These are phyloP conservation scores for Verasper variegatus DNA, from an alignment of 2,113 vertebrate genomes.

Conservation along the genomic window DNA sequence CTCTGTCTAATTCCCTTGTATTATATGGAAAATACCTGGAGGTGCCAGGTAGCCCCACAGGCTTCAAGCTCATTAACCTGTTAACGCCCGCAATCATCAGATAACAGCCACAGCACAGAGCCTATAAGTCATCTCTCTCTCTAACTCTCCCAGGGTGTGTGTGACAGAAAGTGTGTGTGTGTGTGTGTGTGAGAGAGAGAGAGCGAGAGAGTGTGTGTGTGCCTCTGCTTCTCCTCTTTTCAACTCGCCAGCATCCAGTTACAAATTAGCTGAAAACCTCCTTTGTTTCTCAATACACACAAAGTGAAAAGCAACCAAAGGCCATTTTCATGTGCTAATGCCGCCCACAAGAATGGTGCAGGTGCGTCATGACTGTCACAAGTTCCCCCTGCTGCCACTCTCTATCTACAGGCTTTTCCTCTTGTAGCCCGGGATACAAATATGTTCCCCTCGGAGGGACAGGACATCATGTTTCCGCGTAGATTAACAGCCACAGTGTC, in stretches of 20 bases:
- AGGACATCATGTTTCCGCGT: conserved; percentile 21
- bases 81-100: conserved; percentile 65
- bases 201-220: neutral
- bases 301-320: conserved; percentile 33
- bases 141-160: neutral
- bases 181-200: neutral
- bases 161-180: conserved; percentile 1
- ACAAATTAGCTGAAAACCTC: conserved; percentile 61
- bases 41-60: conserved; percentile 74
- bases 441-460: neutral
- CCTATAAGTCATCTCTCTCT: neutral
- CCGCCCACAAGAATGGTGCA: conserved; percentile 41
- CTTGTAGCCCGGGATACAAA: neutral
- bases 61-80: conserved; percentile 76
- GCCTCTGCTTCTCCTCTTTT: conserved; percentile 7
- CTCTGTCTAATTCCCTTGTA: conserved; percentile 69
- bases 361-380: conserved; percentile 62
- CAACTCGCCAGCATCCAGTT: conserved; percentile 39
- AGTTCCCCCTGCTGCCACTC: conserved; percentile 33
- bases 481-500: conserved; percentile 9
- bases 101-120: conserved; percentile 52
- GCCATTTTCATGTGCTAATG: conserved; percentile 71
- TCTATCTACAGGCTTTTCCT: conserved; percentile 14
- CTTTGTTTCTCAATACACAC: conserved; percentile 70
- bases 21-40: conserved; percentile 77